Conservation (phyloP, 2,888 invertebrate species). For the Chrysodeixis includens region DNA sequence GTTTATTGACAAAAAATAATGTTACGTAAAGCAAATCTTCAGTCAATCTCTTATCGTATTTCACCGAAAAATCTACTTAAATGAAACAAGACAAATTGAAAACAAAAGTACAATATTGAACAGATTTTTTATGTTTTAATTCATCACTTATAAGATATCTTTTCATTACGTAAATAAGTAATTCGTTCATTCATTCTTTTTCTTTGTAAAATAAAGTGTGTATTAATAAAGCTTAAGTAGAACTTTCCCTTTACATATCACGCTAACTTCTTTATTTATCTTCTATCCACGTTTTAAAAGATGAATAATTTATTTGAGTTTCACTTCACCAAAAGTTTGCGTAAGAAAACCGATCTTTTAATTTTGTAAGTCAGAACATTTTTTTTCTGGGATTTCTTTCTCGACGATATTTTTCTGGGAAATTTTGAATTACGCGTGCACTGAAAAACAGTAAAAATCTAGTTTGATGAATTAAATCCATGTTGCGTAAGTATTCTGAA, state of each 20-base stretch:
- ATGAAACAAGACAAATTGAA: no score
- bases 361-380: not conserved
- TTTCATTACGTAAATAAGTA: not conserved
- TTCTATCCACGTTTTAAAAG: constrained; percentile 3
- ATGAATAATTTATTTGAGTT: constrained; percentile 1
- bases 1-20: constrained; percentile 38
- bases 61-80: no score
- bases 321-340: not conserved
- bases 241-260: not conserved
- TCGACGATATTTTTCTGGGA: not conserved
- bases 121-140: not conserved
- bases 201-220: not conserved
- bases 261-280: constrained; percentile 6
- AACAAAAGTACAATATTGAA: not conserved
- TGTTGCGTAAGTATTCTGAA: no score
- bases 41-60: not conserved
- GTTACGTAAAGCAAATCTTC: constrained; percentile 8
- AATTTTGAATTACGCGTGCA: no score
- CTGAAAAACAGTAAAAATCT: no score
- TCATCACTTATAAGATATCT: not conserved
- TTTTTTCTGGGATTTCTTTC: not conserved
- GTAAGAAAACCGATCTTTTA: not conserved
- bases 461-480: no score
- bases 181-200: constrained; percentile 2
- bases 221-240: constrained; percentile 1